Evolutionary conservation across 1,140 invertebrate genomes (phyloP).

Genomic region (Bombus terrestris): DNA sequence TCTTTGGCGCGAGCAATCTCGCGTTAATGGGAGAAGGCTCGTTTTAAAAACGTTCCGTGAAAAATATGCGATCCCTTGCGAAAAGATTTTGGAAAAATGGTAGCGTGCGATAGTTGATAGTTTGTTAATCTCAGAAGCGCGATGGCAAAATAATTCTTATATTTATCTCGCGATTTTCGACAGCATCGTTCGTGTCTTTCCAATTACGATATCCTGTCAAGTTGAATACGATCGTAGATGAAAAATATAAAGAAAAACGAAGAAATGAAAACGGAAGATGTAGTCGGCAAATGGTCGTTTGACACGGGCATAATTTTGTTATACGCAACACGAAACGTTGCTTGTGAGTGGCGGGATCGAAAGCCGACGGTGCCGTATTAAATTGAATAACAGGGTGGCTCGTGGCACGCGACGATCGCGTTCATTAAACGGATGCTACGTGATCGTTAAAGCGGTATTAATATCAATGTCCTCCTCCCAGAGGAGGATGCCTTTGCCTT

Average conservation of each 20-base stretch:
- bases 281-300: neutral
- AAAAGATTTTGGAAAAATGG: neutral
- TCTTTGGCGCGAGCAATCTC: neutral
- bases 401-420: constrained; percentile 64
- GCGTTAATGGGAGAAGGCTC: neutral
- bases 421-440: constrained; percentile 56
- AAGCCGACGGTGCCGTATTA: constrained; percentile 27
- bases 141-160: too few relatives aligned
- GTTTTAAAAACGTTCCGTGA: neutral
- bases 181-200: too few relatives aligned
- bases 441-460: constrained; percentile 58
- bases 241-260: neutral
- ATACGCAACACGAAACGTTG: neutral
- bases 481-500: constrained; percentile 20
- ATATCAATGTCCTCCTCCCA: constrained; percentile 61
- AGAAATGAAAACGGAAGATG: neutral
- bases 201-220: too few relatives aligned
- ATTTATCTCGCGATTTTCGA: too few relatives aligned
- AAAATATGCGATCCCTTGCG: neutral
- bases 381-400: constrained; percentile 67
- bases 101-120: neutral
- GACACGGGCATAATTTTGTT: constrained; percentile 4
- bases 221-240: neutral
- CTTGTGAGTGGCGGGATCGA: constrained; percentile 11
- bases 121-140: neutral